A percentile compares a stretch with the other conserved stretches of the same genome.
These are phyloP conservation scores for Spilogale gracilis DNA, from an alignment of 2,113 vertebrate genomes.

Conservation along the genomic window DNA sequence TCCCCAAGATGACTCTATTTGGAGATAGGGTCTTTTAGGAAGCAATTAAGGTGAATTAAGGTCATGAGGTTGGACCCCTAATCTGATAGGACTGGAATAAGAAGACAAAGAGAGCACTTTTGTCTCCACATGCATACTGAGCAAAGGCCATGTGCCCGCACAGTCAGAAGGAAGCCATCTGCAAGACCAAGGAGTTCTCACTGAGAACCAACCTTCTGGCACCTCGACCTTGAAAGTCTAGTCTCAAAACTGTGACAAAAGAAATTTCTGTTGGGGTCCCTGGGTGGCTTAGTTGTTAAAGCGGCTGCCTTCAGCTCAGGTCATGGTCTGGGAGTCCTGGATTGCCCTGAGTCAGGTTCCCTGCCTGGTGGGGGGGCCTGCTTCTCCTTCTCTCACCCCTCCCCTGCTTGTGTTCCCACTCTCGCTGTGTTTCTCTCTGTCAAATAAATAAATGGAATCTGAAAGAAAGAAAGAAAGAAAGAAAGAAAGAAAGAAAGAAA, in stretches of 20 bases:
- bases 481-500: too few species aligned
- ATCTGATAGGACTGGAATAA: neutral
- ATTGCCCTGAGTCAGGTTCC: too few species aligned
- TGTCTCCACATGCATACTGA: accelerated
- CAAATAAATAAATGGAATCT: too few species aligned
- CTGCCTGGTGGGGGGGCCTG: too few species aligned
- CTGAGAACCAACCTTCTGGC: neutral
- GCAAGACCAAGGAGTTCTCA: neutral
- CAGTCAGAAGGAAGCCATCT: neutral
- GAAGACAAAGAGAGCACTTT: neutral
- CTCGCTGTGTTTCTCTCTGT: too few species aligned
- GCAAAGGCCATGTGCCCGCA: neutral
- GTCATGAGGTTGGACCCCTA: neutral
- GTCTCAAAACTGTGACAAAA: neutral
- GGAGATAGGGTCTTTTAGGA: neutral
- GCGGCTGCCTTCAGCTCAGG: too few species aligned
- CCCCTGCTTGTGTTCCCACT: too few species aligned
- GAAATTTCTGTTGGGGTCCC: neutral
- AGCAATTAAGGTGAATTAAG: neutral
- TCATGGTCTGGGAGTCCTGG: too few species aligned
- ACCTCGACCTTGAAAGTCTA: neutral
- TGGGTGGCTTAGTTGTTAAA: too few species aligned
- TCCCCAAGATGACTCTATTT: neutral
- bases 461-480: too few species aligned
- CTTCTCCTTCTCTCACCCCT: too few species aligned